phyloP scores from a whole-genome alignment of 1,140 invertebrate species.

The Limonius californicus region DNA sequence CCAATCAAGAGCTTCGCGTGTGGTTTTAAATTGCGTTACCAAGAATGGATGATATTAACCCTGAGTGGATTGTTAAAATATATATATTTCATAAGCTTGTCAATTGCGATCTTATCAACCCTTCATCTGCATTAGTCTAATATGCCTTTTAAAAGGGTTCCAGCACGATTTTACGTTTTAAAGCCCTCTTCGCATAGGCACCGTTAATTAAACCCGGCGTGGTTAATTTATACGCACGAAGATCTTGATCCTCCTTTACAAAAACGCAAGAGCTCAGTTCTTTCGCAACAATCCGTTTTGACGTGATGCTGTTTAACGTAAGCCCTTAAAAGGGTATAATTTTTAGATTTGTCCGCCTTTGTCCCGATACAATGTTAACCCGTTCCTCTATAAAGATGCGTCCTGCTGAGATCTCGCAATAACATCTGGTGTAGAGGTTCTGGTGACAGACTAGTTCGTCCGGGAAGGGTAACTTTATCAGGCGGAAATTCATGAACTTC shows the following conservation, averaged over 20 bases:
- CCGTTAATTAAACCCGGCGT: neutral
- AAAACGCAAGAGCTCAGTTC: neutral
- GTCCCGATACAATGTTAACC: conserved; percentile 9
- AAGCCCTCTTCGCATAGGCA: neutral
- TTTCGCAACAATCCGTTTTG: conserved; percentile 2
- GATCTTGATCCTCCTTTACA: neutral
- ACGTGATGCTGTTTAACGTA: neutral
- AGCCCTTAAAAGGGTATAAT: conserved; percentile 18
- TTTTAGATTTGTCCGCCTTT: conserved; percentile 13
- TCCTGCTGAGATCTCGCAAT: conserved; percentile 15
- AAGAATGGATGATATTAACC: conserved; percentile 18
- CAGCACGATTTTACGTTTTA: neutral
- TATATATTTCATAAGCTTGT: conserved; percentile 15
- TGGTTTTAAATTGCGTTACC: neutral
- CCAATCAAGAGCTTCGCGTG: too few relatives aligned
- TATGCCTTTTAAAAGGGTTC: conserved; percentile 1
- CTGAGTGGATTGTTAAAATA: conserved; percentile 20
- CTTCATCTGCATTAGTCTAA: conserved; percentile 3
- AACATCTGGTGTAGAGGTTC: conserved; percentile 16
- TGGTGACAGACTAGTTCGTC: conserved; percentile 3
- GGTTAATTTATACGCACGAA: neutral
- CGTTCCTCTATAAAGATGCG: conserved; percentile 16
- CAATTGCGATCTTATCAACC: conserved; percentile 19
- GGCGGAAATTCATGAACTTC: conserved; percentile 6
- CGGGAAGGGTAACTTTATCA: conserved; percentile 1